Evolutionary conservation across 2,113 vertebrate genomes (phyloP).

Genomic region (Oxyura jamaicensis): DNA sequence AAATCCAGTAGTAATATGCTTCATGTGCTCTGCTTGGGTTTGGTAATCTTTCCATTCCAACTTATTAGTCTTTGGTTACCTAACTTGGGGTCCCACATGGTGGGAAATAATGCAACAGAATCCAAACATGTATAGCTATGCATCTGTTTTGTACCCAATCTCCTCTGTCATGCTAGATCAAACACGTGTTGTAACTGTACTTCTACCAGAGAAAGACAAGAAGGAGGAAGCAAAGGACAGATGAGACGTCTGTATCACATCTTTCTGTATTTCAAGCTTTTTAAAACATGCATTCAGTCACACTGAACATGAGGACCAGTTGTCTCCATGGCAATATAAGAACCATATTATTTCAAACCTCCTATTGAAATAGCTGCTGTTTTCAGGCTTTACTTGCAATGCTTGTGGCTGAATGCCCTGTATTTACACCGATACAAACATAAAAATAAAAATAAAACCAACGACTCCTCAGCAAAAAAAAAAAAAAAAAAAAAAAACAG

Average conservation of each 20-base stretch:
- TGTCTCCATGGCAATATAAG: neutral
- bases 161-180: neutral
- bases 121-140: neutral
- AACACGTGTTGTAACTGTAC: fast-evolving
- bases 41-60: neutral
- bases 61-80: neutral
- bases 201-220: neutral
- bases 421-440: neutral
- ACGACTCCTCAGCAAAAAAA: too few species aligned
- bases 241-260: neutral
- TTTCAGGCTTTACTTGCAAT: neutral
- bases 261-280: neutral
- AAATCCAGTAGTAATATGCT: neutral
- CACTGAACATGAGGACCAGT: neutral
- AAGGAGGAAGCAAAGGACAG: neutral
- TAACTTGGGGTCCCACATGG: neutral
- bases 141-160: neutral
- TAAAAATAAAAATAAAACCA: too few species aligned
- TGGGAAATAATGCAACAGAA: neutral
- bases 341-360: neutral
- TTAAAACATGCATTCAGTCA: neutral
- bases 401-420: neutral
- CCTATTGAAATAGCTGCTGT: neutral
- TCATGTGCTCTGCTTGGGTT: neutral
- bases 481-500: neutral